Conservation (phyloP, 2,888 invertebrate species). For the Amphipoea lucens region DNA sequence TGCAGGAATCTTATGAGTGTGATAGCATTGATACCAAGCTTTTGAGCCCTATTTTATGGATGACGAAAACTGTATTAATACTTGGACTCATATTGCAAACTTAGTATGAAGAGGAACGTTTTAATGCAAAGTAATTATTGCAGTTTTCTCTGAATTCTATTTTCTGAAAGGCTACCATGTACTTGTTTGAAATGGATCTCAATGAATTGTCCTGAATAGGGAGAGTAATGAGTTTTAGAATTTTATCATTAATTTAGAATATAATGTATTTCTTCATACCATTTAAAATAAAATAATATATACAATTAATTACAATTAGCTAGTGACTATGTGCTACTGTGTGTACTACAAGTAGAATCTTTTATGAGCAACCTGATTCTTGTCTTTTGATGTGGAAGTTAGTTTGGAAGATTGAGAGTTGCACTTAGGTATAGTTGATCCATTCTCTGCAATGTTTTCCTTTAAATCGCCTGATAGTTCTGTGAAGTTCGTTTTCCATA, state of each 20-base stretch:
- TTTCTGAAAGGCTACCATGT: conserved; percentile 81
- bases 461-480: conserved; percentile 79
- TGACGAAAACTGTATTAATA: conserved; percentile 74
- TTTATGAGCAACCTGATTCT: conserved; percentile 82
- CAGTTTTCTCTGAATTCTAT: conserved; percentile 83
- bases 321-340: conserved; percentile 52
- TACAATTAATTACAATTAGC: conserved; percentile 54
- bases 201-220: conserved; percentile 78
- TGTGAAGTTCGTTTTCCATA: conserved; percentile 90
- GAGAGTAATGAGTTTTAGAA: conserved; percentile 65
- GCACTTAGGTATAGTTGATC: conserved; percentile 69
- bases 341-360: conserved; percentile 61
- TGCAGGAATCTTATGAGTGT: conserved; percentile 83
- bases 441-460: conserved; percentile 80
- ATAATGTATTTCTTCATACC: conserved; percentile 58
- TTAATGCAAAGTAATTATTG: conserved; percentile 68
- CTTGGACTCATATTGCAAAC: conserved; percentile 58
- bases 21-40: conserved; percentile 87
- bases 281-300: conserved; percentile 54
- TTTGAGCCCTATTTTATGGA: conserved; percentile 83
- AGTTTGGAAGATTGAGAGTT: conserved; percentile 73
- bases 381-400: conserved; percentile 71
- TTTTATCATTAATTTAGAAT: conserved; percentile 51
- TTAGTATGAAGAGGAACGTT: conserved; percentile 75
- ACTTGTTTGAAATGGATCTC: conserved; percentile 76